A percentile compares a stretch with the other conserved stretches of the same genome.
Evolutionary conservation across 1,140 invertebrate genomes (phyloP).

Genomic region (Caenorhabditis remanei): DNA sequence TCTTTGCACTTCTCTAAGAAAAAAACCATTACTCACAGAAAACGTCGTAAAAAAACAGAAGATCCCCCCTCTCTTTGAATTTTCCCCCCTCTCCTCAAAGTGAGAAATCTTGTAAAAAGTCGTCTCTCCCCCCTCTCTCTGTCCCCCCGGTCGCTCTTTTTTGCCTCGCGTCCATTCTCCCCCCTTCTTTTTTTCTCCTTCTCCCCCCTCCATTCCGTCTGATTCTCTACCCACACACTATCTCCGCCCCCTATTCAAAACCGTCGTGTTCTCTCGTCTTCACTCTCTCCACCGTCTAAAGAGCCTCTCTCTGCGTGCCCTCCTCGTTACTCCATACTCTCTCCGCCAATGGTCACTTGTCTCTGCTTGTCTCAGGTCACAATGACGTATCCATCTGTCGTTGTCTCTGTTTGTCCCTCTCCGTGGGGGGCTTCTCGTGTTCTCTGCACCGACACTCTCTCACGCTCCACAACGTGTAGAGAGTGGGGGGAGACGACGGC

Average conservation of each 20-base stretch:
- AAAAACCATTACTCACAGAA: neutral
- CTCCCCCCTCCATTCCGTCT: neutral
- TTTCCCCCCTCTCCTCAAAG: neutral
- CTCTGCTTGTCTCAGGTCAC: neutral
- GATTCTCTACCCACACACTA: neutral
- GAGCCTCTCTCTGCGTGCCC: neutral
- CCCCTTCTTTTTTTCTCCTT: neutral
- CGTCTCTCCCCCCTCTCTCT: neutral
- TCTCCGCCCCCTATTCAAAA: neutral
- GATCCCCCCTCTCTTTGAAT: neutral
- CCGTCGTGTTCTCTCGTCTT: conserved; percentile 4
- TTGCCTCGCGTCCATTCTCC: neutral
- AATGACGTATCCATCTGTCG: neutral
- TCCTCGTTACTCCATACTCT: neutral
- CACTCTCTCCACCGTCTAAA: neutral
- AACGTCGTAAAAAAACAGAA: neutral
- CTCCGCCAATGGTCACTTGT: neutral
- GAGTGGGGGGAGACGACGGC: neutral
- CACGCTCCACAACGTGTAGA: neutral
- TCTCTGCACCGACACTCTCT: neutral
- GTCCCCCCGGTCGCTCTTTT: neutral
- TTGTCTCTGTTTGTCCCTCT: conserved; percentile 1
- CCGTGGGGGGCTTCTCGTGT: neutral
- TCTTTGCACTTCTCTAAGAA: neutral
- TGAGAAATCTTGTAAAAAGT: conserved; percentile 40